Evolutionary conservation across 2,888 invertebrate genomes (phyloP).

Genomic region (Clivina fossor): DNA sequence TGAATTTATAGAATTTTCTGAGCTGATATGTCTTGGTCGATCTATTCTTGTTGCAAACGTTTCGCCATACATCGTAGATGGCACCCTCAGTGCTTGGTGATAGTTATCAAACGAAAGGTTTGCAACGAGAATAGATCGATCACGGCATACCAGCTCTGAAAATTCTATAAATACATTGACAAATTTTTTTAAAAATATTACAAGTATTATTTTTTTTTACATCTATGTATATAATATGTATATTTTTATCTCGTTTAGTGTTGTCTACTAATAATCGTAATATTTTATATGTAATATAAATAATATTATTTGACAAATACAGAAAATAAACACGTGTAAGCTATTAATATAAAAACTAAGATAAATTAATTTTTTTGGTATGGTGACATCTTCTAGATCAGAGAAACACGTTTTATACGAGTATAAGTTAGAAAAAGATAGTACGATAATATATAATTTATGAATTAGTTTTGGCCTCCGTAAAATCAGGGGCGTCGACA

Average conservation of each 20-base stretch:
- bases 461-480: conserved; percentile 1
- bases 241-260: neutral
- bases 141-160: too few relatives aligned
- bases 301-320: conserved; percentile 12
- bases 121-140: too few relatives aligned
- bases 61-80: too few relatives aligned
- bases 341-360: conserved; percentile 3
- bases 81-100: too few relatives aligned
- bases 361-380: conserved; percentile 3
- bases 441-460: conserved; percentile 9
- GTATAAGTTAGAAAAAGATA: too few relatives aligned
- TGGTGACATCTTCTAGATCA: conserved; percentile 12
- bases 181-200: neutral
- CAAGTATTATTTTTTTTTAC: neutral
- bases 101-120: too few relatives aligned
- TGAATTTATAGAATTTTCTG: too few relatives aligned
- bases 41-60: too few relatives aligned
- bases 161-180: too few relatives aligned
- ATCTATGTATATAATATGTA: too few relatives aligned
- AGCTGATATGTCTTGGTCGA: too few relatives aligned
- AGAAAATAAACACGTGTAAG: conserved; percentile 11
- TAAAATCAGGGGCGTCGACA: too few relatives aligned
- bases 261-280: neutral
- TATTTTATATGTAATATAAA: conserved; percentile 9
- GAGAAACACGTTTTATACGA: conserved; percentile 4